Evolutionary conservation across 2,113 vertebrate species (phyloP), one percentile per base, ranked within the genome.

Genomic region (Apteryx owenii): DNA sequence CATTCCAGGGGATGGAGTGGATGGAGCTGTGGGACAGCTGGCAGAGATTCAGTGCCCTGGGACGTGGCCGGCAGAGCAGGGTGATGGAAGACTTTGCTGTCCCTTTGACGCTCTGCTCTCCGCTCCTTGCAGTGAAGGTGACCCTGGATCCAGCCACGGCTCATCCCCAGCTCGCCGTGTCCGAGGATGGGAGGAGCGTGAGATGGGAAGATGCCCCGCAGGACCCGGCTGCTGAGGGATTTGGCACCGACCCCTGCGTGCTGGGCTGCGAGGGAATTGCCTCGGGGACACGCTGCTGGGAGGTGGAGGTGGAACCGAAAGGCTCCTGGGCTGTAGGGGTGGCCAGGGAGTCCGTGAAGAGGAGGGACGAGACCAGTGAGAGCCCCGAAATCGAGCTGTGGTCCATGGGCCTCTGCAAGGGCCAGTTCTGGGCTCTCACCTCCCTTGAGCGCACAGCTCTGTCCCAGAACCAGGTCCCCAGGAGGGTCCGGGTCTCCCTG

Each of bases 291-390:
- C 10, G 26, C 51, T 97, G 94, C 89, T 97, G 96, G 95, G 93
- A 96, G 22, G 96, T 72, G 53, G 76, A 79, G 76, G 95, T 92
- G 89, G 1, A 82, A 0, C 58, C 89, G 6, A 9, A 5, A 29
- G 96, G 96, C 2, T 95, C 90, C 66, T 97, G 96, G 96, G 96
- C 95, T 0, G 10, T 97, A 2, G 96, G 96, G 18, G 96, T 96
- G 89, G 83, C 91, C 86, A 38, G 2, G 14, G 53, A 46, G 60
- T 7, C 31, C 54, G 22, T 23, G 20, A 36, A 10, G 33, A 58
- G 4, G 4, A 38, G 1, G 3, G 29, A 8, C 1, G 65, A 15
- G 23, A 3, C 18, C 0, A 0, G 36, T 3, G 22, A 0, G 2
- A 33, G 18, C 9, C 1, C 46, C 0, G 68, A 50, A 62, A 1